Evolutionary conservation across 2,888 invertebrate species (phyloP).

Genomic region (Erebia ligea): DNA sequence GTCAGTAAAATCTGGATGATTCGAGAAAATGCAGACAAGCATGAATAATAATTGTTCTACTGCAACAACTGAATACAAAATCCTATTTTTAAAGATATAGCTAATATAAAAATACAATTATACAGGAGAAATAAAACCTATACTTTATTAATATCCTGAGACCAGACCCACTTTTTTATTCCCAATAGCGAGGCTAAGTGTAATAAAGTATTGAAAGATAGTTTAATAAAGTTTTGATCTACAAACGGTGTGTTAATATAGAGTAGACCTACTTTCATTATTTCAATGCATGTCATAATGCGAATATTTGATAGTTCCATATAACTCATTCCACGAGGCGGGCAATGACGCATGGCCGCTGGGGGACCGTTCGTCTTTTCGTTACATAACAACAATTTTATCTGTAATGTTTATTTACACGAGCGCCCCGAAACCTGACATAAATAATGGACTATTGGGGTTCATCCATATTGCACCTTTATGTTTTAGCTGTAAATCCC

Average conservation of each 20-base stretch:
- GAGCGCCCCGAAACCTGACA: constrained; percentile 26
- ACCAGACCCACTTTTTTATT: too few relatives aligned
- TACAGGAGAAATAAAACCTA: too few relatives aligned
- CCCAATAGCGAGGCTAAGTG: too few relatives aligned
- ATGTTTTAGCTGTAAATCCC: background rate
- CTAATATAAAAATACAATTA: too few relatives aligned
- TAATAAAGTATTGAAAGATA: too few relatives aligned
- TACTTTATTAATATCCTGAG: too few relatives aligned
- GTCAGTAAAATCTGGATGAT: background rate
- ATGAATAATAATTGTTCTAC: background rate
- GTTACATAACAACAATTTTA: constrained; percentile 33
- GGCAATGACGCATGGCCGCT: constrained; percentile 42
- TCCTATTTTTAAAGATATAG: too few relatives aligned
- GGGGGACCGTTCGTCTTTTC: constrained; percentile 49
- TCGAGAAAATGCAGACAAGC: background rate
- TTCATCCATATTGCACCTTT: background rate
- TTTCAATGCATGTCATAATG: background rate
- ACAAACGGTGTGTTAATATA: background rate
- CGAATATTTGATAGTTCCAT: constrained; percentile 1
- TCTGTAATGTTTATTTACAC: constrained; percentile 32
- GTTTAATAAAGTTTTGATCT: too few relatives aligned
- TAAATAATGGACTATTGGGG: constrained; percentile 14
- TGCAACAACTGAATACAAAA: background rate
- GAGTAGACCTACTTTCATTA: background rate
- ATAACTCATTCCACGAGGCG: constrained; percentile 32